Evolutionary conservation across 1,140 invertebrate genomes (phyloP).

Genomic region (Pentalonia nigronervosa): DNA sequence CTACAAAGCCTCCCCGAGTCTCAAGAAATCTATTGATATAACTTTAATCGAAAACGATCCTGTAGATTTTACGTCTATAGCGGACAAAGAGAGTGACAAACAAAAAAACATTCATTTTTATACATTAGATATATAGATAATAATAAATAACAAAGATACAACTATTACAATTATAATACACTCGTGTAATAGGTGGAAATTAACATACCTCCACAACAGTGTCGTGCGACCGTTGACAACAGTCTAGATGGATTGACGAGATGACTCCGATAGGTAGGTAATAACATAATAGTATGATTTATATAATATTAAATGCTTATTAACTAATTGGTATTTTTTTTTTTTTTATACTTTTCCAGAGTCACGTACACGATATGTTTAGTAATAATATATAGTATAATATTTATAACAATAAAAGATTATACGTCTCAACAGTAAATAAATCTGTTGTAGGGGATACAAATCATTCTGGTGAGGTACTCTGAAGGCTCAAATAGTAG

Average conservation of each 20-base stretch:
- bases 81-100: too few relatives aligned
- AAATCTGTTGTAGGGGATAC: neutral
- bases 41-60: too few relatives aligned
- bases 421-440: neutral
- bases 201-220: too few relatives aligned
- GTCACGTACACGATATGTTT: neutral
- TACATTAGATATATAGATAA: too few relatives aligned
- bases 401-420: neutral
- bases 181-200: too few relatives aligned
- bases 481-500: neutral
- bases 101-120: too few relatives aligned
- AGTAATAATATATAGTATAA: neutral
- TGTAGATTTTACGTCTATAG: too few relatives aligned
- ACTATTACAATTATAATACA: too few relatives aligned
- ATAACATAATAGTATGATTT: neutral
- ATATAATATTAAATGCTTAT: neutral
- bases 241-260: neutral
- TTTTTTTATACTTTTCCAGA: neutral
- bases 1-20: too few relatives aligned
- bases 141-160: too few relatives aligned
- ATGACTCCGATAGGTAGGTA: neutral
- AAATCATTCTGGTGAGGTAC: neutral
- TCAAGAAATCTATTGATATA: too few relatives aligned
- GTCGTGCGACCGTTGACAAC: neutral
- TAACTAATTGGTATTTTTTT: neutral